phyloP scores from a whole-genome alignment of 2,113 vertebrate species.

The Struthio camelus region DNA sequence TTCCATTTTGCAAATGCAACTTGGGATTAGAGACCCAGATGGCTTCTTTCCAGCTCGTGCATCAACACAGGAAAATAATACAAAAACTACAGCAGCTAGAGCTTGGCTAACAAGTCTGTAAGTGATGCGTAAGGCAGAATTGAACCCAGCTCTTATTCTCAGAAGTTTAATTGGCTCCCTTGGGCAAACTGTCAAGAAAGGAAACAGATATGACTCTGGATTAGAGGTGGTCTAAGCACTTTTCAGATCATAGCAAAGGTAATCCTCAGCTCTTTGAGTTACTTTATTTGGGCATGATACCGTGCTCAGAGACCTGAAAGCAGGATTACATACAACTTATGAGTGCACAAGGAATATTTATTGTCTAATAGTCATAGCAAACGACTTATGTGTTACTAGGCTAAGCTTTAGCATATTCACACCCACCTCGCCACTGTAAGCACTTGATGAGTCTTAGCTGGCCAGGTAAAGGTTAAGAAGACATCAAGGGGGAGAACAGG shows the following conservation, averaged over 20 bases:
- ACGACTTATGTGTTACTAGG: not conserved
- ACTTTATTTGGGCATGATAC: not conserved
- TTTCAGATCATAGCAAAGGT: not conserved
- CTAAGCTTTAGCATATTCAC: rapidly evolving
- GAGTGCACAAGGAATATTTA: not conserved
- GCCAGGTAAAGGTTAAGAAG: not conserved
- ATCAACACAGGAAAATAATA: not conserved
- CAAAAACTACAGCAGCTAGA: not conserved
- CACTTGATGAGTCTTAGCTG: not conserved
- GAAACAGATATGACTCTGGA: not conserved
- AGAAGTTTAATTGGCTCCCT: slow-evolving; percentile 59
- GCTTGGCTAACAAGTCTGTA: slow-evolving; percentile 24
- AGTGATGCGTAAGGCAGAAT: slow-evolving; percentile 15
- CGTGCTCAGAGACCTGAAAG: not conserved
- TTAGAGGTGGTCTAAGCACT: slow-evolving; percentile 14
- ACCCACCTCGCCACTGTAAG: not conserved
- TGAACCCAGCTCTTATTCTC: not conserved
- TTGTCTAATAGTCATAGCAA: not conserved
- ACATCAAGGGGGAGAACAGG: not conserved
- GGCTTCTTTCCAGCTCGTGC: not conserved
- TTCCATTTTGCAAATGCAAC: not conserved
- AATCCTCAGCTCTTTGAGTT: not conserved
- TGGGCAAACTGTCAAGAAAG: slow-evolving; percentile 24
- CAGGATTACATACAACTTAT: not conserved
- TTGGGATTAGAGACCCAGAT: not conserved